phyloP scores from a whole-genome alignment of 2,113 vertebrate species.

The Cololabis saira region DNA sequence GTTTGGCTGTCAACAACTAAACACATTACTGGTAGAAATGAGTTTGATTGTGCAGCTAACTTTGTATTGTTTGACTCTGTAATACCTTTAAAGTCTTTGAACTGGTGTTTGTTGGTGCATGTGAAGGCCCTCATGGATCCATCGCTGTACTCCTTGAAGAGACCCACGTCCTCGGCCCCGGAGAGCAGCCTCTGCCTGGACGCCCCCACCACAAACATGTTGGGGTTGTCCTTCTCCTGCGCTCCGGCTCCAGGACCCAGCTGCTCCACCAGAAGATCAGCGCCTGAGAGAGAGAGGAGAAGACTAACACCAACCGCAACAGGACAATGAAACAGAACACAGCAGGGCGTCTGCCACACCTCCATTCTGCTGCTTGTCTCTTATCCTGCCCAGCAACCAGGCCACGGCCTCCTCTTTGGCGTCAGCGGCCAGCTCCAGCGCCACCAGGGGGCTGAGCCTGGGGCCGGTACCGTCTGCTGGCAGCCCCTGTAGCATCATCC shows the following conservation, averaged over 20 bases:
- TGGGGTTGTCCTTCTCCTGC: conserved; percentile 79
- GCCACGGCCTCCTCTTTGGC: conserved; percentile 85
- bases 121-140: conserved; percentile 92
- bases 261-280: conserved; percentile 88
- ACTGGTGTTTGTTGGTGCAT: conserved; percentile 85
- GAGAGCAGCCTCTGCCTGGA: conserved; percentile 84
- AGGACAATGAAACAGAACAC: background rate
- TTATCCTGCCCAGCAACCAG: conserved; percentile 89
- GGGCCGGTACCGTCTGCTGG: conserved; percentile 67
- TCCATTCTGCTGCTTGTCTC: conserved; percentile 86
- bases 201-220: conserved; percentile 89
- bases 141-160: conserved; percentile 93
- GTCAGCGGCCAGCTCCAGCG: conserved; percentile 88
- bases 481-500: conserved; percentile 79
- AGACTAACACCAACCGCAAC: background rate
- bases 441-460: conserved; percentile 88
- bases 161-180: conserved; percentile 90
- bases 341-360: conserved; percentile 70
- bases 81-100: conserved; percentile 89
- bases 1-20: too few species aligned
- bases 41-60: too few species aligned
- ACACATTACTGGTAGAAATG: too few species aligned
- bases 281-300: conserved; percentile 76
- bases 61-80: too few species aligned
- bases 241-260: conserved; percentile 68